Percentiles rank a stretch among this genome's conserved stretches.
Conservation (phyloP, 2,888 invertebrate genomes). For the Hemicrepidius hirtus region DNA sequence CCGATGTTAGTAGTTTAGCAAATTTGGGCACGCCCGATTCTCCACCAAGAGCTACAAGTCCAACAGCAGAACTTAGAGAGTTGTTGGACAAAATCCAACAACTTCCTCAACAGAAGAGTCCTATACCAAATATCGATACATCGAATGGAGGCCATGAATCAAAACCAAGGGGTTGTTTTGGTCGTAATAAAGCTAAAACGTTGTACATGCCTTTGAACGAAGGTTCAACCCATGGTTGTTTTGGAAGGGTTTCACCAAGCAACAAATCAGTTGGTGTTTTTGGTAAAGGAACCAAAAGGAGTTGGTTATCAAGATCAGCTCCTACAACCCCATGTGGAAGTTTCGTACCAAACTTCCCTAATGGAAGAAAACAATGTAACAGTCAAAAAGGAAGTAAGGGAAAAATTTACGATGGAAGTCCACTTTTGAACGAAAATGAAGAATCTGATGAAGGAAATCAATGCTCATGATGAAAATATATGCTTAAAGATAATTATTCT, state of each 20-base stretch:
- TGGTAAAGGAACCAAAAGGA: slow-evolving; percentile 60
- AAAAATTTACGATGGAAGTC: slow-evolving; percentile 77
- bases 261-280: slow-evolving; percentile 34
- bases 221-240: slow-evolving; percentile 55
- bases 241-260: slow-evolving; percentile 60
- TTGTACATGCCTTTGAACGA: slow-evolving; percentile 80
- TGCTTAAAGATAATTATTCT: not conserved
- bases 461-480: slow-evolving; percentile 44
- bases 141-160: slow-evolving; percentile 62
- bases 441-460: slow-evolving; percentile 70
- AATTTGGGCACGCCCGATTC: slow-evolving; percentile 82
- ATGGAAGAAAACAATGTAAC: slow-evolving; percentile 69
- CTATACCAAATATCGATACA: slow-evolving; percentile 71
- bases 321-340: slow-evolving; percentile 86
- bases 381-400: slow-evolving; percentile 74
- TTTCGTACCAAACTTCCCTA: slow-evolving; percentile 79
- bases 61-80: slow-evolving; percentile 84
- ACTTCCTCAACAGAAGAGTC: slow-evolving; percentile 74
- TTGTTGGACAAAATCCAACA: slow-evolving; percentile 84
- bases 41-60: slow-evolving; percentile 89
- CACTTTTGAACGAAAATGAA: slow-evolving; percentile 76
- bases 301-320: slow-evolving; percentile 85
- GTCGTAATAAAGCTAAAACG: slow-evolving; percentile 78
- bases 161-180: slow-evolving; percentile 70
- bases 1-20: slow-evolving; percentile 82